phyloP scores from a whole-genome alignment of 2,113 vertebrate species.

The Galemys pyrenaicus region DNA sequence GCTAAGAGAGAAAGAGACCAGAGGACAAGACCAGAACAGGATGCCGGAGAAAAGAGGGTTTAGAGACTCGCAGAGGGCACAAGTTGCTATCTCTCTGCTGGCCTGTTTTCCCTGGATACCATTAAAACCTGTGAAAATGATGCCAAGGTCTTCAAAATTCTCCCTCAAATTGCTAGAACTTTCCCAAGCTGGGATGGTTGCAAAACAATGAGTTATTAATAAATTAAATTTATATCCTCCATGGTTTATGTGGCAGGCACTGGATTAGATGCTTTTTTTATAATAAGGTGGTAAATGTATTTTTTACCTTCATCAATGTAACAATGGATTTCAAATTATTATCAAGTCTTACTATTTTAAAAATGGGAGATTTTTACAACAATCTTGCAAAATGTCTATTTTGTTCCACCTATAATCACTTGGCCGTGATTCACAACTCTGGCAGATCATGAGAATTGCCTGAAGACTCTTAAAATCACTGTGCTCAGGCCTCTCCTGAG shows the following conservation, averaged over 20 bases:
- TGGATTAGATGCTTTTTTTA: not conserved
- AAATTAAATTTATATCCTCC: not conserved
- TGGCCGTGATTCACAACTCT: not conserved
- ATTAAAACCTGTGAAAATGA: no score
- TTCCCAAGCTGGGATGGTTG: no score
- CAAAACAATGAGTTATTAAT: not conserved
- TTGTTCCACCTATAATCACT: not conserved
- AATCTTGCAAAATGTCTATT: not conserved
- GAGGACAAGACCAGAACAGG: no score
- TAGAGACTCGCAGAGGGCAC: no score
- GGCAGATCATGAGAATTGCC: not conserved
- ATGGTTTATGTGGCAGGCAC: not conserved
- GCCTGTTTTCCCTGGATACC: no score
- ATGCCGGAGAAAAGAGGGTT: no score
- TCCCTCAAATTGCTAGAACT: no score
- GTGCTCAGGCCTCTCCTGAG: not conserved
- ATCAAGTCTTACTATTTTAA: not conserved
- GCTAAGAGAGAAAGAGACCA: no score
- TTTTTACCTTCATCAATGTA: not conserved
- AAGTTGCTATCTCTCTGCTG: no score
- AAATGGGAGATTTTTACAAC: not conserved
- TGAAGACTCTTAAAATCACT: not conserved
- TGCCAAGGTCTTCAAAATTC: no score
- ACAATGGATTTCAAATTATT: constrained; percentile 5
- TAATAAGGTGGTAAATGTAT: not conserved